Base-by-base conservation (phyloP, 2,113 vertebrate species). In the Lepus europaeus region DNA sequence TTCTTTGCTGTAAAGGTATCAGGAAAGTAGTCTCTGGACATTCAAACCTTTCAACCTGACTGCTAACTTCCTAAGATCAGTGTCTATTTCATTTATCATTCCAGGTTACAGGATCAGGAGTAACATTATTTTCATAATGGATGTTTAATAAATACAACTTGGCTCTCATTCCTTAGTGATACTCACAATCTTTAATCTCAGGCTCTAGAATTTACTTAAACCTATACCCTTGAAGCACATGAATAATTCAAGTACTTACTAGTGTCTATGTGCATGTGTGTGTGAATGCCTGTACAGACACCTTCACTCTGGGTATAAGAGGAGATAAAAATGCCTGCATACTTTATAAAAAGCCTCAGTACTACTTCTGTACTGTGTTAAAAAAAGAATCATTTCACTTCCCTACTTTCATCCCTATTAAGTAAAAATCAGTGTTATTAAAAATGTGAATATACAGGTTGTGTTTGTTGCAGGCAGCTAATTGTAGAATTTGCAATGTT, bases 401-500 rank as follows among this genome's bases (percentile, higher is more conserved):
- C 91, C 73, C 49, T 61, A 10, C 9, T 87, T 93, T 93, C 92
- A 95, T 31, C 33, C 22, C 16, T 7, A 83, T 17, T 39, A 95
- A 81, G 93, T 0, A 90, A 77, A n/a, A 95, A 89, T 0, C 0
- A 90, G 29, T 89, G 63, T 87, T 76, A 23, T 73, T 87, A 78
- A 89, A 92, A 78, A 59, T 81, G 19, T 11, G 3, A 94, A 91
- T 66, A 63, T 61, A 36, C 56, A 90, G 61, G n/a, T 27, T 29
- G 70, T 5, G 74, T 73, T 90, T 23, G 2, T 1, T 79, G 45
- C 56, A 89, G 90, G 91, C 25, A 29, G 5, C 20, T 73, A 94
- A 51, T 83, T 13, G 45, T 63, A 33, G 82, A 97, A 80, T 61
- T 51, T 73, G 4, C 22, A 49, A 84, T 96, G 97, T 92, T 72